A percentile compares a stretch with the other conserved stretches of the same genome.
Evolutionary conservation across 2,113 vertebrate genomes (phyloP).

Genomic region (Psittacula cyanocephala): DNA sequence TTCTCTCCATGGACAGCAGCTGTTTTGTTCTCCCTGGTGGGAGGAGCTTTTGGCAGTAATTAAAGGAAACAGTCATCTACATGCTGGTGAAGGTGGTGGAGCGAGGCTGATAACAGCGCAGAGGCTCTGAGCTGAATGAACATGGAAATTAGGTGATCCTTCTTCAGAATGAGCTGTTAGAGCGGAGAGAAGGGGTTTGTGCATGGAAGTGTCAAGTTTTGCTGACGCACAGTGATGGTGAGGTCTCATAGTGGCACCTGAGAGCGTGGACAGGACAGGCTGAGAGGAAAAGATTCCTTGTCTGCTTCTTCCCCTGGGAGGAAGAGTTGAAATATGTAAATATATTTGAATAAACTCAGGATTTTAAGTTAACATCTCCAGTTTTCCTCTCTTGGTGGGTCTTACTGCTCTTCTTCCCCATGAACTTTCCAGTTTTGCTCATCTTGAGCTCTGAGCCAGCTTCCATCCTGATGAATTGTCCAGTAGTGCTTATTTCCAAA

Average conservation of each 20-base stretch:
- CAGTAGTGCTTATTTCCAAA: background rate
- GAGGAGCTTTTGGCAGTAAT: conserved; percentile 57
- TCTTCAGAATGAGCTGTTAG: conserved; percentile 12
- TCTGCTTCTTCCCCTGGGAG: background rate
- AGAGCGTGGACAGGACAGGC: background rate
- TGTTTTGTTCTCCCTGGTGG: conserved; percentile 42
- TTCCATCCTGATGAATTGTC: background rate
- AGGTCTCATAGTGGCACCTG: background rate
- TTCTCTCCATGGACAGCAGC: conserved; percentile 24
- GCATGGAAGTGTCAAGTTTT: background rate
- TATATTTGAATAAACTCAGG: background rate
- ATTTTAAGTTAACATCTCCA: background rate
- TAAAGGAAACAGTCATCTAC: conserved; percentile 33
- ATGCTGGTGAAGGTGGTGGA: background rate
- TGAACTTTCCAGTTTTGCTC: background rate
- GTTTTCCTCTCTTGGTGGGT: background rate
- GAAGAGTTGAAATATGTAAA: background rate
- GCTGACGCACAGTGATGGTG: background rate
- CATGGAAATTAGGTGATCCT: conserved; percentile 29
- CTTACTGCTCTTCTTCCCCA: background rate
- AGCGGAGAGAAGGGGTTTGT: background rate
- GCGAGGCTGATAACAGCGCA: conserved; percentile 25
- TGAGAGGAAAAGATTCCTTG: background rate
- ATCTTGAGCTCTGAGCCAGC: background rate
- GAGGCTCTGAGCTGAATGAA: conserved; percentile 16